Conservation (phyloP, 2,797 vertebrate species). For the Serranus cabrilla region DNA sequence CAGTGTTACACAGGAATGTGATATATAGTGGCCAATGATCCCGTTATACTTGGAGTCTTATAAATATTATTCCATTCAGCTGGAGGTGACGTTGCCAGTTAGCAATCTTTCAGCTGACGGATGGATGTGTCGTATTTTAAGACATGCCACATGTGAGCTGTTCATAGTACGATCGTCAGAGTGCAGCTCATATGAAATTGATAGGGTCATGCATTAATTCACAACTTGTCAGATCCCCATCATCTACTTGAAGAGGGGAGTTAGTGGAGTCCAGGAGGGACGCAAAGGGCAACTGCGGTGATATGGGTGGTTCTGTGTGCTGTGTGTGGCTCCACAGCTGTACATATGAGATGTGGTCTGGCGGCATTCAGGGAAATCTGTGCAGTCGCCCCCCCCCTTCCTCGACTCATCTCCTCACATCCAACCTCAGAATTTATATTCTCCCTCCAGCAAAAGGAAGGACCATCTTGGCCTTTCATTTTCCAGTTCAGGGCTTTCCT, state of each 20-base stretch:
- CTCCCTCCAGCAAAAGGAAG: constrained; percentile 79
- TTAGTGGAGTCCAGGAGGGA: constrained; percentile 30
- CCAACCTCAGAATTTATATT: constrained; percentile 79
- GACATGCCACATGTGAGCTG: constrained; percentile 49
- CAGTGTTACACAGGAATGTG: constrained; percentile 43
- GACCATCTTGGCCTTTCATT: constrained; percentile 88
- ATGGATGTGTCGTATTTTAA: constrained; percentile 69
- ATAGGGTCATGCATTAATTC: constrained; percentile 76
- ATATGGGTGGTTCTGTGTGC: constrained; percentile 18
- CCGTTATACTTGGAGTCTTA: constrained; percentile 53
- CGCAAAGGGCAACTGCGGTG: constrained; percentile 10
- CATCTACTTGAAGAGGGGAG: constrained; percentile 41
- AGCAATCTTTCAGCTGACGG: constrained; percentile 55
- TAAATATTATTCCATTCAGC: constrained; percentile 76
- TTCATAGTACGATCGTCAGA: constrained; percentile 50
- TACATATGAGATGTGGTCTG: constrained; percentile 55
- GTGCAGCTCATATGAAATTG: constrained; percentile 69
- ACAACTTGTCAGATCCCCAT: constrained; percentile 52
- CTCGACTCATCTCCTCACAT: constrained; percentile 65
- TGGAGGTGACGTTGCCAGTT: constrained; percentile 60
- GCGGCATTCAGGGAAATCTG: constrained; percentile 63
- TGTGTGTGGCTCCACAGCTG: constrained; percentile 30
- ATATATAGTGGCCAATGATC: constrained; percentile 58
- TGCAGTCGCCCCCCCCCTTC: constrained; percentile 43
- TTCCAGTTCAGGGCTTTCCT: constrained; percentile 89